phyloP scores from a whole-genome alignment of 2,888 invertebrate genomes.

The Dasysyrphus tricinctus region DNA sequence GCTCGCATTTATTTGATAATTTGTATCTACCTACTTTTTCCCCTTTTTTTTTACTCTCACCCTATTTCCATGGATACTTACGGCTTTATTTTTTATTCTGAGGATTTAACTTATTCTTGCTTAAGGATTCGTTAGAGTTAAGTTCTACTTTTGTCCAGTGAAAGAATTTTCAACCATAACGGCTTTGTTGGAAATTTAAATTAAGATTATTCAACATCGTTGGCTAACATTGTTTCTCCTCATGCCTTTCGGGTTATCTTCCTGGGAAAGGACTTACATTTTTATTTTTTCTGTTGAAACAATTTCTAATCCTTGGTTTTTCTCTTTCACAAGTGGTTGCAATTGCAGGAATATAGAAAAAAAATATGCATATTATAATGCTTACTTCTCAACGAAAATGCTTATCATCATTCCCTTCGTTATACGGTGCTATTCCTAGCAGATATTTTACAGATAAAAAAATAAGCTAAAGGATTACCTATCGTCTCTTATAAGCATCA shows the following conservation, averaged over 20 bases:
- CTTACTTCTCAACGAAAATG: slow-evolving; percentile 59
- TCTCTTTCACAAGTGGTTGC: slow-evolving; percentile 23
- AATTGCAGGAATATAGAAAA: background rate
- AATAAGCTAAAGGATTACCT: slow-evolving; percentile 10
- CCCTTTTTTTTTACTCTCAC: background rate
- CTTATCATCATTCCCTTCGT: slow-evolving; percentile 59
- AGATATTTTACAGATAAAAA: slow-evolving; percentile 21
- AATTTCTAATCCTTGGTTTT: slow-evolving; percentile 44
- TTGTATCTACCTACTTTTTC: background rate
- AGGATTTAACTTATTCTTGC: slow-evolving; percentile 7
- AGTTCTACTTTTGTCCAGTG: slow-evolving; percentile 17
- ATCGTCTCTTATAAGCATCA: background rate
- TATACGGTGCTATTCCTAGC: slow-evolving; percentile 34
- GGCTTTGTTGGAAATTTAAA: slow-evolving; percentile 53
- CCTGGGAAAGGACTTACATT: slow-evolving; percentile 5
- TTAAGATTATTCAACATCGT: slow-evolving; percentile 58
- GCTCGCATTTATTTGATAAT: background rate
- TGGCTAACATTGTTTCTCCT: slow-evolving; percentile 39
- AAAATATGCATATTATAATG: slow-evolving; percentile 26
- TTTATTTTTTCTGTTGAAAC: slow-evolving; percentile 7
- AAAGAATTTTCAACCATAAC: slow-evolving; percentile 31
- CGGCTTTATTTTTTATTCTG: background rate
- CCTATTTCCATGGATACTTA: background rate
- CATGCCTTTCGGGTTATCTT: slow-evolving; percentile 22
- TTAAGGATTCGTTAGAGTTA: slow-evolving; percentile 16